phyloP scores from a whole-genome alignment of 1,140 invertebrate species.

The Himalopsyche phryganea region DNA sequence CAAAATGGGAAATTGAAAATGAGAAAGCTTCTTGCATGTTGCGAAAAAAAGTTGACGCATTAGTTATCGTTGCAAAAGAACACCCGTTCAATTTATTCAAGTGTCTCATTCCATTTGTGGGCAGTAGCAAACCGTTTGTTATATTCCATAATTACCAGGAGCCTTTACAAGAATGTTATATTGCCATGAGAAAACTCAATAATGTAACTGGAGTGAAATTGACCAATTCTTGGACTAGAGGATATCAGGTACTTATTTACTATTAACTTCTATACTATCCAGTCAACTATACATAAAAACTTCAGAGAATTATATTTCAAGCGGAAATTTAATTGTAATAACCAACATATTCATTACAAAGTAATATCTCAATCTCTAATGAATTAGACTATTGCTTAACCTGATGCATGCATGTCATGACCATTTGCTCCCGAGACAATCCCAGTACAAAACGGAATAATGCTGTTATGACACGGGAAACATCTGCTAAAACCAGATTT shows the following conservation, averaged over 20 bases:
- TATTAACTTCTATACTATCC: no score
- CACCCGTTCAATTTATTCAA: conserved; percentile 77
- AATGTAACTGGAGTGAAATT: conserved; percentile 73
- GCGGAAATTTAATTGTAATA: no score
- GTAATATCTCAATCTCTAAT: no score
- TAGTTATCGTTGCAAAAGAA: conserved; percentile 79
- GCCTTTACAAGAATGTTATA: conserved; percentile 77
- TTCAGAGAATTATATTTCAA: no score
- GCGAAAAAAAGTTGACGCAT: conserved; percentile 65
- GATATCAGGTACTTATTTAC: conserved; percentile 71
- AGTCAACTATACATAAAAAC: no score
- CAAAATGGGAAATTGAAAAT: conserved; percentile 65
- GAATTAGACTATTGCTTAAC: no score
- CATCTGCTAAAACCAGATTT: no score
- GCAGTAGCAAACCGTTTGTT: conserved; percentile 76
- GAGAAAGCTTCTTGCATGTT: conserved; percentile 58
- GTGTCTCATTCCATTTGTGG: conserved; percentile 70
- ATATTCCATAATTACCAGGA: conserved; percentile 77
- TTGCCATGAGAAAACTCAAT: conserved; percentile 64
- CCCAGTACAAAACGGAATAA: no score
- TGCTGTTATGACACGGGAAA: no score
- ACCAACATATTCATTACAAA: no score
- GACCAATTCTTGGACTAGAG: conserved; percentile 81
- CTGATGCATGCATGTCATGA: no score
- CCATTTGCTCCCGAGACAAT: no score